These are phyloP conservation scores for Heliornis fulica DNA, from an alignment of 2,113 vertebrate species.

Conservation along the genomic window DNA sequence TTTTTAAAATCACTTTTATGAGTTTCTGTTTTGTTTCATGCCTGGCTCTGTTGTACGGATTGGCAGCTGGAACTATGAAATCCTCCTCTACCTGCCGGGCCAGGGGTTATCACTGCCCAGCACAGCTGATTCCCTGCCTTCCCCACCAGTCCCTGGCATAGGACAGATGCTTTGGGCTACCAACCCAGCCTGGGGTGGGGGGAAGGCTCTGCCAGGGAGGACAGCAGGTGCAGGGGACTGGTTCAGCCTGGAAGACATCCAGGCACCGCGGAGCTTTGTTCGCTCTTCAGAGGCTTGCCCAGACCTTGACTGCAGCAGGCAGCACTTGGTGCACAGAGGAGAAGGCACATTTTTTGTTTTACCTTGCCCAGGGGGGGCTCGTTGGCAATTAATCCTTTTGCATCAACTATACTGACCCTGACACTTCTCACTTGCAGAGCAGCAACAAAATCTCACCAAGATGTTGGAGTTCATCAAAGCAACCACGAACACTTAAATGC, in stretches of 20 bases:
- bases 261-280: not conserved
- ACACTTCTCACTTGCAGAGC: not conserved
- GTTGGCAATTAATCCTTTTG: not conserved
- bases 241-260: not conserved
- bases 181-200: fast-evolving
- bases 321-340: not conserved
- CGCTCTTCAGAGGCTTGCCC: not conserved
- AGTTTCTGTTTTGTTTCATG: constrained; percentile 40
- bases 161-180: not conserved
- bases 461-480: not conserved
- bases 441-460: not conserved
- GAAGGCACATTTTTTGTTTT: not conserved
- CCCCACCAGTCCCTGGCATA: fast-evolving
- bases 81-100: not conserved
- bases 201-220: not conserved
- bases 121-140: not conserved
- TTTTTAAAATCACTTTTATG: constrained; percentile 47
- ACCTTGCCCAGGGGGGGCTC: not conserved
- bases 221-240: not conserved
- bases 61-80: not conserved
- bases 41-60: not conserved
- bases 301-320: not conserved
- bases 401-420: not conserved
- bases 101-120: not conserved
- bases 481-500: not conserved